phyloP scores from a whole-genome alignment of 2,888 invertebrate species.

The Callosobruchus maculatus region DNA sequence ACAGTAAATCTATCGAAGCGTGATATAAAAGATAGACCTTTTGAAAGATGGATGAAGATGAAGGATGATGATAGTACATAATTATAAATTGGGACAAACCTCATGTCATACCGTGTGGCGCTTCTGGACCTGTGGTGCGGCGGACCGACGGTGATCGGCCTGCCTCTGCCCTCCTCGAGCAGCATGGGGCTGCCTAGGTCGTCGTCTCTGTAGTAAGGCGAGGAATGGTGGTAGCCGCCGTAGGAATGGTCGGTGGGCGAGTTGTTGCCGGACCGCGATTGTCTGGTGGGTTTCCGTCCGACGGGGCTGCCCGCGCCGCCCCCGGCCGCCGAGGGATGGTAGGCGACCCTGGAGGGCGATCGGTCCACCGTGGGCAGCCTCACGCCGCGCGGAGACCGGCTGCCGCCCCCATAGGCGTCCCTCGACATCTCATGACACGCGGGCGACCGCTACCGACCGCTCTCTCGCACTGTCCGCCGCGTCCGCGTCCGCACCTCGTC shows the following conservation, averaged over 20 bases:
- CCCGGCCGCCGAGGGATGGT: slow-evolving; percentile 24
- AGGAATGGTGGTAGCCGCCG: slow-evolving; percentile 57
- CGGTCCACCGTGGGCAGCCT: slow-evolving; percentile 86
- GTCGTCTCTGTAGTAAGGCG: slow-evolving; percentile 74
- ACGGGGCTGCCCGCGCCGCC: slow-evolving; percentile 52
- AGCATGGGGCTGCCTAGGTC: slow-evolving; percentile 83
- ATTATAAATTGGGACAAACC: background rate
- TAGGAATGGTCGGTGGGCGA: slow-evolving; percentile 54
- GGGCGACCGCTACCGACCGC: background rate
- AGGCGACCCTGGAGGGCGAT: slow-evolving; percentile 80
- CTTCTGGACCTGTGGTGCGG: slow-evolving; percentile 75
- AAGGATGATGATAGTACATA: too few species aligned
- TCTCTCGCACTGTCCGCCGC: background rate
- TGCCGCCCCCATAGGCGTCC: slow-evolving; percentile 60
- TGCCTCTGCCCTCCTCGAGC: slow-evolving; percentile 60
- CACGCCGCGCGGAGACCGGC: slow-evolving; percentile 66
- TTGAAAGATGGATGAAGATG: too few species aligned
- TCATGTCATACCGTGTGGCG: slow-evolving; percentile 56
- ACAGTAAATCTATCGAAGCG: too few species aligned
- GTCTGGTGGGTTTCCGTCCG: slow-evolving; percentile 44
- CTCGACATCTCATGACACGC: slow-evolving; percentile 56
- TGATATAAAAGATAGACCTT: too few species aligned
- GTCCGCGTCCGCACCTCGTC: background rate
- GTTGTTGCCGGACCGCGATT: slow-evolving; percentile 57
- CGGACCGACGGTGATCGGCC: slow-evolving; percentile 55